These are phyloP conservation scores for Nomada fabriciana DNA, from an alignment of 2,888 invertebrate genomes.

Conservation along the genomic window DNA sequence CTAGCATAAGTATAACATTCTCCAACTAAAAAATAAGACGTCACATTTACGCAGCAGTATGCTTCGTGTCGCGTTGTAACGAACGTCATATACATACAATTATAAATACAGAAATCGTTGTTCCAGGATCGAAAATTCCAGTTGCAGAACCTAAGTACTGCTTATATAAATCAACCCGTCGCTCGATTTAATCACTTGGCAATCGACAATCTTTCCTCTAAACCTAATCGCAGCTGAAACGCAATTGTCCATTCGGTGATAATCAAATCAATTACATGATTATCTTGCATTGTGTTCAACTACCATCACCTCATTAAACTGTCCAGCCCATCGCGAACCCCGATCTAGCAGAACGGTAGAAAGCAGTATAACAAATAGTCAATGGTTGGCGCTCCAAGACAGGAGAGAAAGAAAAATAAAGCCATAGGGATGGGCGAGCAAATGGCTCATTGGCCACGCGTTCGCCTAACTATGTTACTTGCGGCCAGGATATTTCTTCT, in stretches of 20 bases:
- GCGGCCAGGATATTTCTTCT: constrained; percentile 77
- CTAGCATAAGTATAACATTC: too few relatives aligned
- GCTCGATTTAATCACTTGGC: too few relatives aligned
- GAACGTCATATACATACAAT: too few relatives aligned
- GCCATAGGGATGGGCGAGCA: constrained; percentile 75
- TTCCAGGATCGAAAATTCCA: too few relatives aligned
- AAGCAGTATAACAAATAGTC: constrained; percentile 28
- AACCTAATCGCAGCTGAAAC: neutral
- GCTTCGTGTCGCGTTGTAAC: too few relatives aligned
- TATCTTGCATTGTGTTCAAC: neutral
- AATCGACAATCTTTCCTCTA: neutral
- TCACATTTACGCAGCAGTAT: too few relatives aligned
- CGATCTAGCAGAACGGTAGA: neutral
- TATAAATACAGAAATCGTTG: too few relatives aligned
- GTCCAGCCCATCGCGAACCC: neutral
- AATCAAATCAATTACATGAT: neutral
- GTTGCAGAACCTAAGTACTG: too few relatives aligned
- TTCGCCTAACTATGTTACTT: constrained; percentile 80
- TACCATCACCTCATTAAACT: neutral
- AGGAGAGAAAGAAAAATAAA: constrained; percentile 71
- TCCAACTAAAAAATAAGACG: too few relatives aligned
- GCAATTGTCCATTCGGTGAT: too few relatives aligned
- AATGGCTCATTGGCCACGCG: constrained; percentile 82
- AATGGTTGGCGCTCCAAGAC: constrained; percentile 21
- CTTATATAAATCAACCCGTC: too few relatives aligned